These are phyloP conservation scores for Cinclus mexicanus DNA, from an alignment of 2,113 vertebrate genomes.

Conservation along the genomic window DNA sequence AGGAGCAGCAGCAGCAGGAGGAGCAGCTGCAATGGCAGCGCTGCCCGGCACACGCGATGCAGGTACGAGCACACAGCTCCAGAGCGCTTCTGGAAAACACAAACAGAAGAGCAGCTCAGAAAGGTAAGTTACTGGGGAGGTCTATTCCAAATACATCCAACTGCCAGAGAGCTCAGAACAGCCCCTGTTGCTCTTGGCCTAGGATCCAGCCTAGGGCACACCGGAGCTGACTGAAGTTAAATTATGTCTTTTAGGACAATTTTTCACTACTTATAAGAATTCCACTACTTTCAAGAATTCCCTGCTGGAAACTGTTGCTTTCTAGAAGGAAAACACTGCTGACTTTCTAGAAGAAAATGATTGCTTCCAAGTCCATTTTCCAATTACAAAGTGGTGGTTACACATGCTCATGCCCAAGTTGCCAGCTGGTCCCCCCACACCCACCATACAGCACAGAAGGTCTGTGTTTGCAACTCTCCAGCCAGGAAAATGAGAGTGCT, in stretches of 20 bases:
- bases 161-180: neutral
- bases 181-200: neutral
- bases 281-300: neutral
- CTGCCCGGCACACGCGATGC: constrained; percentile 80
- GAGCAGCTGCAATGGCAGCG: constrained; percentile 83
- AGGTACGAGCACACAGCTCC: constrained; percentile 58
- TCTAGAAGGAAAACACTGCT: neutral
- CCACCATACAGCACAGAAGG: fast-evolving
- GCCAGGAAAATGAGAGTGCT: neutral
- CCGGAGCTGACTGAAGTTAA: neutral
- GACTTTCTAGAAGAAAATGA: neutral
- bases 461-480: neutral
- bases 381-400: neutral
- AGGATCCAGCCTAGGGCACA: neutral
- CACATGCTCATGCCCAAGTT: neutral
- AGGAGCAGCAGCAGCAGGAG: constrained; percentile 86
- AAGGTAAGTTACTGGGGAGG: too few relatives aligned
- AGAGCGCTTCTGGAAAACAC: constrained; percentile 65
- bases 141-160: neutral
- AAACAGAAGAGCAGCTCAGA: neutral
- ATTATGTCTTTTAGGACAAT: neutral
- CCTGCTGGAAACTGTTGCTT: neutral
- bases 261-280: too few relatives aligned
- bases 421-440: neutral
- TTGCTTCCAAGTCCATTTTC: neutral